These are phyloP conservation scores for Platycheirus albimanus DNA, from an alignment of 2,888 invertebrate species.

Conservation along the genomic window DNA sequence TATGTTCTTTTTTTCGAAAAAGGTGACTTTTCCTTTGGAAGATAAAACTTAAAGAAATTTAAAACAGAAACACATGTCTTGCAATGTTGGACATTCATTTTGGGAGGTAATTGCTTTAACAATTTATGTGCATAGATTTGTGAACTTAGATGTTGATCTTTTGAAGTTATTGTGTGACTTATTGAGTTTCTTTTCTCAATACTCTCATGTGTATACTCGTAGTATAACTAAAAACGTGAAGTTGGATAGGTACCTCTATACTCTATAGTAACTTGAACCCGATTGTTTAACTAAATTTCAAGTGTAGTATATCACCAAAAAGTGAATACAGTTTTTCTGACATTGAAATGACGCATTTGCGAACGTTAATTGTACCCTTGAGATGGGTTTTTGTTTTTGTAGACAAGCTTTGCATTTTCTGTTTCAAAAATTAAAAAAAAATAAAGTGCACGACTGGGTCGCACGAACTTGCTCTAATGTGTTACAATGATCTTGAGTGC, in stretches of 20 bases:
- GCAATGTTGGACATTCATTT: slow-evolving; percentile 66
- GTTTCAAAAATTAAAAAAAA: no score
- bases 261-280: no score
- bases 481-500: no score
- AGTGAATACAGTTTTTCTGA: no score
- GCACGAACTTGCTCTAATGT: no score
- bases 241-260: not conserved
- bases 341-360: no score
- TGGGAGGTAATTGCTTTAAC: slow-evolving; percentile 55
- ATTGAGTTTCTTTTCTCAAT: slow-evolving; percentile 3
- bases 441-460: no score
- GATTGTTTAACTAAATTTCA: no score
- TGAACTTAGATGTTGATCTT: slow-evolving; percentile 27
- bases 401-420: no score
- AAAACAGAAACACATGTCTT: slow-evolving; percentile 63
- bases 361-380: no score
- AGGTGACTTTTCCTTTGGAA: slow-evolving; percentile 16
- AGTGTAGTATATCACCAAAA: no score
- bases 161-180: not conserved
- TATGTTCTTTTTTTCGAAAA: not conserved
- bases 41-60: slow-evolving; percentile 46
- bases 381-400: no score
- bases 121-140: slow-evolving; percentile 63
- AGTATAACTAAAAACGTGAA: not conserved
- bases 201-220: not conserved